Evolutionary conservation across 1,140 invertebrate species (phyloP), one percentile per base, ranked within the genome.

Genomic region (Oedothorax gibbosus): DNA sequence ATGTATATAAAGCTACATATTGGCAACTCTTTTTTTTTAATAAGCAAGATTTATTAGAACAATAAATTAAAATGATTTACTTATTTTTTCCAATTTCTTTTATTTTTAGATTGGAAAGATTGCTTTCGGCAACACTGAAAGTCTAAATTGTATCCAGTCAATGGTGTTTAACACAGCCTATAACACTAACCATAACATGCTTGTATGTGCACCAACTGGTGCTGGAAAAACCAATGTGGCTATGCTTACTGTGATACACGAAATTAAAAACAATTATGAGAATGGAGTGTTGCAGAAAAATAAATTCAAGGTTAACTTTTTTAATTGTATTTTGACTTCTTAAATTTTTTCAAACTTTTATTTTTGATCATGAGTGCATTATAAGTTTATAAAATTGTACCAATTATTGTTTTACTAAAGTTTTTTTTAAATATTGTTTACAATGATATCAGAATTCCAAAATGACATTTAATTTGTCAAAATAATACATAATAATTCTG

Each of bases 171-270:
- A 97, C 66, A 93, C 96, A 4, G 99, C 99, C 0, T 99, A 99
- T 91, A 94, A 96, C 88, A 97, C 96, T 10, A 98, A 99, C 90
- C 97, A 99, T 89, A 99, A 99, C 90, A 92, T 99, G 88, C 90
- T 86, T 20, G 83, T 99, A 85, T 98, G 97, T 91, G 97, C 97
- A 0, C 97, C 97, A 0, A 99, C 97, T 2, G 97, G 97, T 20
- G 97, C 97, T 7, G 97, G 97, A 73, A 99, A 99, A 91, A 99
- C 99, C 0, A 99, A 99, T 90, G 97, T 99, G 85, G 99, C 99
- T 2, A 93, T 99, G 91, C 91, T 99, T 18, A 93, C 96, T 8
- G 94, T 99, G 62, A 92, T 99, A 0, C 95, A 98, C 90, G 95
- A 97, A 88, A 94, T 99, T 12, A 94, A 95, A 87, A 93, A 95